Evolutionary conservation across 1,140 invertebrate species (phyloP).

Genomic region (Periplaneta americana): DNA sequence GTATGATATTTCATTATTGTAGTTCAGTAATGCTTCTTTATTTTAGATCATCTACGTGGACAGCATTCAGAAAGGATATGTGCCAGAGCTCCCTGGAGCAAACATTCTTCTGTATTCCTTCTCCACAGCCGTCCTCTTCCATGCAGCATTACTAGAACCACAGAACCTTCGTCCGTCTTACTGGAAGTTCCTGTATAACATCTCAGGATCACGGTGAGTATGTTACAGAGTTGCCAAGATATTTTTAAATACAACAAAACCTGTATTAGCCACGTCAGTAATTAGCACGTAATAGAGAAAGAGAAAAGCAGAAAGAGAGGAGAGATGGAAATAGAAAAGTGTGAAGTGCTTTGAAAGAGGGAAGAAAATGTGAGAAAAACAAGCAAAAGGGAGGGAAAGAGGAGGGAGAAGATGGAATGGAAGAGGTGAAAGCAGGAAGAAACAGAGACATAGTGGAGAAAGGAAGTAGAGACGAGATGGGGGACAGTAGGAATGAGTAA

Average conservation of each 20-base stretch:
- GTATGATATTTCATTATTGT: no score
- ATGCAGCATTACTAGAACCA: constrained; percentile 73
- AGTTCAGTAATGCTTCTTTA: constrained; percentile 23
- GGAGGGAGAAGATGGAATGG: no score
- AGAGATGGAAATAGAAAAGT: no score
- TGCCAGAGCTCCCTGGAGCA: constrained; percentile 57
- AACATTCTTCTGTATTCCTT: constrained; percentile 67
- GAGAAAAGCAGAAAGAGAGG: no score
- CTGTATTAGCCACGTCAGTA: background rate
- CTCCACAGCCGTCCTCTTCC: constrained; percentile 74
- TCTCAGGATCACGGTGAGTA: constrained; percentile 66
- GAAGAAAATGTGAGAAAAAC: no score
- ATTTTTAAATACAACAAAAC: background rate
- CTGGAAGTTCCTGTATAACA: constrained; percentile 70
- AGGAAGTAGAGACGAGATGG: no score
- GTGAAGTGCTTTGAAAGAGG: no score
- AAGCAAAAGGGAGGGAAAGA: no score
- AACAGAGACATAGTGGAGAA: no score
- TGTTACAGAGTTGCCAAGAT: background rate
- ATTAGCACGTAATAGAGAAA: constrained; percentile 9
- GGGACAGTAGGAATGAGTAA: no score
- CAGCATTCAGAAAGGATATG: constrained; percentile 45
- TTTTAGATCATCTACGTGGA: constrained; percentile 54
- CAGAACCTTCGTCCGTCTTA: constrained; percentile 74
- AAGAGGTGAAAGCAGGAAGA: no score